phyloP scores from a whole-genome alignment of 2,113 vertebrate species.

The Egretta garzetta region DNA sequence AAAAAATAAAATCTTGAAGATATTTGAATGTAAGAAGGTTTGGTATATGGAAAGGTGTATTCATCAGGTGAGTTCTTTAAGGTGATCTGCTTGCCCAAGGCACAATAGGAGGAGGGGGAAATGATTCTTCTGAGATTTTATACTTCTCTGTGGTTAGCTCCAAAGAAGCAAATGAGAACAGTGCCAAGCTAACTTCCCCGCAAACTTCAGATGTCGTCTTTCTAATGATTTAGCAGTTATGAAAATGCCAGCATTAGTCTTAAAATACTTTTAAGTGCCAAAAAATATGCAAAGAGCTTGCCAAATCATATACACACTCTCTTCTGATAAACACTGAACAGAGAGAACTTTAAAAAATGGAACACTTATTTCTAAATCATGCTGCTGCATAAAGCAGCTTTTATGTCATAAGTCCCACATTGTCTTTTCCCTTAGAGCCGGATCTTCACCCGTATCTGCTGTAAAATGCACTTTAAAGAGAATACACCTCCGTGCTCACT shows the following conservation, averaged over 20 bases:
- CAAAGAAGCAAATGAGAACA: neutral
- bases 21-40: neutral
- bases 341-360: neutral
- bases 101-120: neutral
- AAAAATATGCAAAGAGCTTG: neutral
- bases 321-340: conserved; percentile 1
- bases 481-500: accelerated
- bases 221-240: conserved; percentile 4
- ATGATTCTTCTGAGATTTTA: neutral
- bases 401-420: neutral
- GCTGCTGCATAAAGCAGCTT: neutral
- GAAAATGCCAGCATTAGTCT: neutral
- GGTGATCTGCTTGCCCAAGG: neutral
- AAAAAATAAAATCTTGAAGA: neutral
- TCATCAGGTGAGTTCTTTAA: neutral
- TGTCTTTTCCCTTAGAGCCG: neutral
- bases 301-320: neutral
- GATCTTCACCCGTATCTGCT: neutral
- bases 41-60: neutral
- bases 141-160: neutral
- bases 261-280: neutral
- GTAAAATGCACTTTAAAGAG: neutral
- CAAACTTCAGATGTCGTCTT: neutral
- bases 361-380: neutral
- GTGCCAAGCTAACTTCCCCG: neutral